Percentiles rank a stretch among this genome's conserved stretches.
Conservation (phyloP, 2,888 invertebrate genomes). For the Philaethria dido region DNA sequence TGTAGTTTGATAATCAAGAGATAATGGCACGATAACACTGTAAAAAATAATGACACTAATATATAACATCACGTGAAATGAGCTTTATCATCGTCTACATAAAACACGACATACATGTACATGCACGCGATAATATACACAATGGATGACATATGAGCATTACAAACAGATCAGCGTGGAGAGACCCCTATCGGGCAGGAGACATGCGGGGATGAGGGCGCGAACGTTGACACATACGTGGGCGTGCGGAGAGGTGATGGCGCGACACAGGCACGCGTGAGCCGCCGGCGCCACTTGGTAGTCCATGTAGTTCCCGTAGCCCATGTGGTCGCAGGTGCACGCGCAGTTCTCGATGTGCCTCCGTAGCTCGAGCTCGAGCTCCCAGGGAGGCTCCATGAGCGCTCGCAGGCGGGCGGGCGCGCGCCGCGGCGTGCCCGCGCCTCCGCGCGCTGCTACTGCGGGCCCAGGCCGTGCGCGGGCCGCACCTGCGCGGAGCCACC, state of each 20-base stretch:
- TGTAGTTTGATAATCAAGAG: not conserved
- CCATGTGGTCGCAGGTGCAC: conserved; percentile 96
- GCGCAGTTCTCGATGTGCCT: conserved; percentile 95
- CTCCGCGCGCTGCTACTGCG: conserved; percentile 49
- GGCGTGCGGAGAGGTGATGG: conserved; percentile 81
- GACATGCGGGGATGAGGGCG: conserved; percentile 59
- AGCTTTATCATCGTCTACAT: conserved; percentile 36
- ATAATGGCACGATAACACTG: conserved; percentile 24
- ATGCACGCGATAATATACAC: conserved; percentile 46
- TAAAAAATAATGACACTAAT: conserved; percentile 36
- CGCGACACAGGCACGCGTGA: conserved; percentile 80
- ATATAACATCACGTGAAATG: conserved; percentile 33
- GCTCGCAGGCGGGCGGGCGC: conserved; percentile 68
- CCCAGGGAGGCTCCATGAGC: conserved; percentile 84
- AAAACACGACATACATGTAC: conserved; percentile 38
- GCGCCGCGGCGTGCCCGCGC: conserved; percentile 67
- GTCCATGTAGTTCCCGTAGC: conserved; percentile 96
- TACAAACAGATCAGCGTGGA: conserved; percentile 61
- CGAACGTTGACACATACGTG: conserved; percentile 71
- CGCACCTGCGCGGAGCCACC: conserved; percentile 76
- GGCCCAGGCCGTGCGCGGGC: conserved; percentile 75
- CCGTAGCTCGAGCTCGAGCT: conserved; percentile 92
- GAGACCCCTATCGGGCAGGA: conserved; percentile 59
- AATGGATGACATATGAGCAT: conserved; percentile 54
- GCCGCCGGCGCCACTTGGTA: conserved; percentile 89